These are phyloP conservation scores for Silurus lanzhouensis DNA, from an alignment of 2,797 vertebrate species.

Conservation along the genomic window DNA sequence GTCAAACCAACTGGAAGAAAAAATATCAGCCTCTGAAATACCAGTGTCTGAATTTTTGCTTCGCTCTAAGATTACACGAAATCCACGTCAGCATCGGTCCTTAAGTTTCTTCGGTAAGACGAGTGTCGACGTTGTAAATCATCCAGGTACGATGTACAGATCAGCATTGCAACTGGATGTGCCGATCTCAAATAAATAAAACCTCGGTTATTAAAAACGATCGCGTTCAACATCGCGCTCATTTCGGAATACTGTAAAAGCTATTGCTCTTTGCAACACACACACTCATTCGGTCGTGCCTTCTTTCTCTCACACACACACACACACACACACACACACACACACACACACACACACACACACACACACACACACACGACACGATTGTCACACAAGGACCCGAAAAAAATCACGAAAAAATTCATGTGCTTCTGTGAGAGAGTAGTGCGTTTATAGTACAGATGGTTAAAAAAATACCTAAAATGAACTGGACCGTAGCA, in stretches of 20 bases:
- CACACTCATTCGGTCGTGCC: too few relatives aligned
- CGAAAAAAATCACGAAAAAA: background rate
- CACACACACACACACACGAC: background rate
- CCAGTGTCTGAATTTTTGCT: background rate
- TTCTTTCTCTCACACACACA: background rate
- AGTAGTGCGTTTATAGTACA: background rate
- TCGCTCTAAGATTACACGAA: background rate
- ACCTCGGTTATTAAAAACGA: slow-evolving; percentile 46
- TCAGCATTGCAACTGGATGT: slow-evolving; percentile 28
- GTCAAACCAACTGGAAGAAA: slow-evolving; percentile 9
- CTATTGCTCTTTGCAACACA: slow-evolving; percentile 42
- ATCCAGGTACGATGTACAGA: slow-evolving; percentile 6
- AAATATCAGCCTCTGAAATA: background rate
- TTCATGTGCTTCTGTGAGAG: background rate
- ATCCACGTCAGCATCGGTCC: too few relatives aligned
- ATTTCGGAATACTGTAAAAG: slow-evolving; percentile 27
- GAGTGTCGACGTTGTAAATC: background rate
- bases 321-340: background rate
- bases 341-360: background rate
- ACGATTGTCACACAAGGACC: background rate
- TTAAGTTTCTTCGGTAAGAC: background rate
- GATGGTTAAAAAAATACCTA: background rate
- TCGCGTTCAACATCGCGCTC: background rate
- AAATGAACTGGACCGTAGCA: background rate
- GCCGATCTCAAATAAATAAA: slow-evolving; percentile 44